These are phyloP conservation scores for Mus minutoides DNA, from an alignment of 2,797 vertebrate genomes.

Conservation along the genomic window DNA sequence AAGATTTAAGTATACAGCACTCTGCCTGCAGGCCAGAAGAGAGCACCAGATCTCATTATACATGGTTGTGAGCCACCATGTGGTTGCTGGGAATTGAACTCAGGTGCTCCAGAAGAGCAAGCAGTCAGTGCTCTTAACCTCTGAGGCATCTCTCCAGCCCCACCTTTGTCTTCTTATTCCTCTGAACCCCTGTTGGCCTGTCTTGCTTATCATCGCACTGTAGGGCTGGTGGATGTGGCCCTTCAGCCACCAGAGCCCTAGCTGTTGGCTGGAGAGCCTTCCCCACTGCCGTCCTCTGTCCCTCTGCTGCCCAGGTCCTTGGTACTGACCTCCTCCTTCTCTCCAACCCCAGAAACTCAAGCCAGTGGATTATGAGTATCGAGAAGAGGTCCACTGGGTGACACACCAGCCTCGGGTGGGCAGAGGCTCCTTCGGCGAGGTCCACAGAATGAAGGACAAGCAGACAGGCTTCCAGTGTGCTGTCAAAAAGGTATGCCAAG, in stretches of 20 bases:
- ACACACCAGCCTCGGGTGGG: constrained; percentile 89
- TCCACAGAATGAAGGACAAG: constrained; percentile 93
- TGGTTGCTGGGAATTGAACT: neutral
- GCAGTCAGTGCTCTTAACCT: neutral
- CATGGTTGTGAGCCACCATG: no score
- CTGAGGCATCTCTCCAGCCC: neutral
- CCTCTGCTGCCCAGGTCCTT: neutral
- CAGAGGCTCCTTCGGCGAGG: constrained; percentile 95
- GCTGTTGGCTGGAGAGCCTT: neutral
- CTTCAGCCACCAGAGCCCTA: neutral
- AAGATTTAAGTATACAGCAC: neutral
- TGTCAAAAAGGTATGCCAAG: constrained; percentile 93
- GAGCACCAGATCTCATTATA: neutral
- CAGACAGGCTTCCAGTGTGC: constrained; percentile 94
- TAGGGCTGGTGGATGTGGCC: neutral
- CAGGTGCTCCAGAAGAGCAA: neutral
- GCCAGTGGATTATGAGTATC: constrained; percentile 94
- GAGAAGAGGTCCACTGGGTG: constrained; percentile 93
- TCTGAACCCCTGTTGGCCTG: neutral
- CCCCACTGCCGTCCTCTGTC: neutral
- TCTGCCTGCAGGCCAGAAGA: neutral
- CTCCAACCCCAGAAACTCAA: constrained; percentile 90
- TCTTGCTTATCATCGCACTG: neutral
- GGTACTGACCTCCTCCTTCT: neutral
- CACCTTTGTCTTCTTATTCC: neutral